These are phyloP conservation scores for Falco naumanni DNA, from an alignment of 2,797 vertebrate species.

Conservation along the genomic window DNA sequence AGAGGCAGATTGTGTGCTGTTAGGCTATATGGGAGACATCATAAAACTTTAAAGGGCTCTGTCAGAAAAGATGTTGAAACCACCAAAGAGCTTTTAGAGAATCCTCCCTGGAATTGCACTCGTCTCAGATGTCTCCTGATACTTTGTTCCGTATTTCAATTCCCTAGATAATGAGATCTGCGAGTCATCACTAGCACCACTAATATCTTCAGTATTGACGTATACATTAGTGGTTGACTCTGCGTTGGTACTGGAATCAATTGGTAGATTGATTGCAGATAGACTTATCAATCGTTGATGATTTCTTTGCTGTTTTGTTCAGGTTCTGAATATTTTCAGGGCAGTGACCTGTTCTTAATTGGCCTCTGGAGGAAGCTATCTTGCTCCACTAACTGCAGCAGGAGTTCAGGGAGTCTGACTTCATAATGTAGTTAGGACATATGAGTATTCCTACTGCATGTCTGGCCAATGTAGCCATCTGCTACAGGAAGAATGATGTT, in stretches of 20 bases:
- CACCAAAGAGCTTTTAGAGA: constrained; percentile 1
- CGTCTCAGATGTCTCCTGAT: neutral
- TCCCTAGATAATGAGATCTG: neutral
- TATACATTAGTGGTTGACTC: neutral
- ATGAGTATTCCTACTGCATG: neutral
- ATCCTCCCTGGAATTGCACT: neutral
- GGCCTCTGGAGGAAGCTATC: neutral
- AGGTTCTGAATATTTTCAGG: neutral
- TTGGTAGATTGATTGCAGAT: neutral
- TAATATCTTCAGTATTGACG: neutral
- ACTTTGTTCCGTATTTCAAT: neutral
- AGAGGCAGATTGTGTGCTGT: neutral
- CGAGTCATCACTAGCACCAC: neutral
- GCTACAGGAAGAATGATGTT: neutral
- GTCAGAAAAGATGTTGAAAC: neutral
- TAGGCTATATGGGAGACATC: neutral
- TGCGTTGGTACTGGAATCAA: neutral
- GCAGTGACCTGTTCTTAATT: constrained; percentile 32
- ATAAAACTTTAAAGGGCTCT: constrained; percentile 9
- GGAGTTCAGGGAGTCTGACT: neutral
- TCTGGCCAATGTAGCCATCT: neutral
- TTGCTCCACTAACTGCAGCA: neutral
- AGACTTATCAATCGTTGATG: neutral
- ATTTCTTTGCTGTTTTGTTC: neutral
- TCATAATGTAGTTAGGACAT: neutral